These are phyloP conservation scores for Festucalex cinctus DNA, from an alignment of 2,113 vertebrate genomes.

Conservation along the genomic window DNA sequence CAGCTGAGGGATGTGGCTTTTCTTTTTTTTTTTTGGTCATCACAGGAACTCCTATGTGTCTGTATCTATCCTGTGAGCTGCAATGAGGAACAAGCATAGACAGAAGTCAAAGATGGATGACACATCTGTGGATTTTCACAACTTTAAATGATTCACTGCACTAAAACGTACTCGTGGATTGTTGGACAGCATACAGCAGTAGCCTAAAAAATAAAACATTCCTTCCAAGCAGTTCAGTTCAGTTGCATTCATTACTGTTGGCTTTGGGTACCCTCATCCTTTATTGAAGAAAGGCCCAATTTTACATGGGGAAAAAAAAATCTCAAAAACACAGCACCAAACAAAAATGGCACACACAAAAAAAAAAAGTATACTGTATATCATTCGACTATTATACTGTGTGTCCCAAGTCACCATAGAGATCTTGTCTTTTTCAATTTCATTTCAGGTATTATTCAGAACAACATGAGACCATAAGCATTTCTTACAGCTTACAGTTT, in stretches of 20 bases:
- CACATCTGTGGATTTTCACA: constrained; percentile 6
- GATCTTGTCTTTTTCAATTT: too few species aligned
- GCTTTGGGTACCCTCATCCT: too few species aligned
- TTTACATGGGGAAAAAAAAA: too few species aligned
- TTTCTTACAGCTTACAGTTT: too few species aligned
- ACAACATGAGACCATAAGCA: too few species aligned
- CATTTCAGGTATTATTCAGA: too few species aligned
- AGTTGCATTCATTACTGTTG: neutral
- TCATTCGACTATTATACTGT: too few species aligned
- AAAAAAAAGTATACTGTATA: too few species aligned
- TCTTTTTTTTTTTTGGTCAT: constrained; percentile 48
- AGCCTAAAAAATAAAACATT: neutral
- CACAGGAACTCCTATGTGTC: constrained; percentile 78
- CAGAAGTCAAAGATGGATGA: constrained; percentile 11
- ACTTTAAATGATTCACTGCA: constrained; percentile 3
- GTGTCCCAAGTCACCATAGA: too few species aligned
- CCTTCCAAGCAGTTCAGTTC: neutral
- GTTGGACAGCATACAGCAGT: neutral
- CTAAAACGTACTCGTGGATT: constrained; percentile 14
- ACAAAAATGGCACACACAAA: too few species aligned
- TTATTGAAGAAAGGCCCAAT: too few species aligned
- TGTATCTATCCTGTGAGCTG: constrained; percentile 96
- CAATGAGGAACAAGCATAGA: constrained; percentile 24
- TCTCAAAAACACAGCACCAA: too few species aligned
- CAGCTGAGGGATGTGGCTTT: constrained; percentile 43